These are phyloP conservation scores for Tenthredo distinguenda DNA, from an alignment of 2,888 invertebrate species.

Conservation along the genomic window DNA sequence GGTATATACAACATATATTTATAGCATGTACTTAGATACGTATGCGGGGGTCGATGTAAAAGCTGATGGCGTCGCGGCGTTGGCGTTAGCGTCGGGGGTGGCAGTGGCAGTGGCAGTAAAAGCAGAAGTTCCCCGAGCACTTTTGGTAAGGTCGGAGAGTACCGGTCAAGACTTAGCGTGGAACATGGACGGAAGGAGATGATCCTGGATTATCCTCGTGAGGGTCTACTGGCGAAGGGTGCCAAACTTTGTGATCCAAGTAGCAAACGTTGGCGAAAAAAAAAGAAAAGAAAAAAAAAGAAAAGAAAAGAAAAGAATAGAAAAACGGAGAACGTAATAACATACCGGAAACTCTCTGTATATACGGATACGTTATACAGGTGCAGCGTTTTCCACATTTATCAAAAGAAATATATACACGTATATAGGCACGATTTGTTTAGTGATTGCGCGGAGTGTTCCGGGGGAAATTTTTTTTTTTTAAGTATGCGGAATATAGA, in stretches of 20 bases:
- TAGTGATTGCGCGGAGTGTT: background rate
- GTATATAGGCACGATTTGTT: background rate
- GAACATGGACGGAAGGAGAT: slow-evolving; percentile 59
- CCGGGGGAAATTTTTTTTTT: no score
- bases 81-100: background rate
- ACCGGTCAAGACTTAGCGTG: slow-evolving; percentile 50
- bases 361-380: background rate
- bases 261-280: slow-evolving; percentile 31
- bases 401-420: background rate
- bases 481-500: background rate
- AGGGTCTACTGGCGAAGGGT: slow-evolving; percentile 59
- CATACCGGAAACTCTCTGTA: background rate
- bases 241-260: slow-evolving; percentile 63
- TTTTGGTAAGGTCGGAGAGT: slow-evolving; percentile 31
- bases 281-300: background rate
- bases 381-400: background rate
- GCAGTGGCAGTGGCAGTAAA: slow-evolving; percentile 16
- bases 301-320: background rate
- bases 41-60: background rate
- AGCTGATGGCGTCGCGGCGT: slow-evolving; percentile 21
- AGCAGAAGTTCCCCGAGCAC: slow-evolving; percentile 41
- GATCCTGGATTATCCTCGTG: slow-evolving; percentile 66
- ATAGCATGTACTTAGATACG: background rate
- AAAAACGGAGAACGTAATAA: background rate
- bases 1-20: background rate